Percentiles rank a stretch among this genome's conserved stretches.
phyloP scores from a whole-genome alignment of 2,113 vertebrate species.

The Aldabrachelys gigantea region DNA sequence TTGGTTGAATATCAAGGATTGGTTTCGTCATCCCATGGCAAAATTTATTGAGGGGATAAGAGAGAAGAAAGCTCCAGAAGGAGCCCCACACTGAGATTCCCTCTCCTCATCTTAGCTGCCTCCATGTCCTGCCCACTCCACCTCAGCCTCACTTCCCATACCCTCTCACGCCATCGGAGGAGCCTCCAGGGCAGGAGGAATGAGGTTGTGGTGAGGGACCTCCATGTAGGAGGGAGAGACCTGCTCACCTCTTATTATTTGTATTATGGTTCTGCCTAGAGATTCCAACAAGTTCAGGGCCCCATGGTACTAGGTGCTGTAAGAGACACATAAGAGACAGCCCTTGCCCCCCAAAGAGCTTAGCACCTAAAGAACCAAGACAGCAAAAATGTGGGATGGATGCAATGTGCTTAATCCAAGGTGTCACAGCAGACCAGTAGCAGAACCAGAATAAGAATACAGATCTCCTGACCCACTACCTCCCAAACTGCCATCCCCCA shows the following conservation, averaged over 20 bases:
- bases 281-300: neutral
- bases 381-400: neutral
- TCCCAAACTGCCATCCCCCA: neutral
- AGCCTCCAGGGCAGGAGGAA: neutral
- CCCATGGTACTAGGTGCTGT: neutral
- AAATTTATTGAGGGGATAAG: neutral
- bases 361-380: neutral
- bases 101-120: no score
- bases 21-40: neutral
- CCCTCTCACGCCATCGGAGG: neutral
- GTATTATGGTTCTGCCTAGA: neutral
- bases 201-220: neutral
- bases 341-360: neutral
- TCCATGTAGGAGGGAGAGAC: fast-evolving
- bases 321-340: neutral
- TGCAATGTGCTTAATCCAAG: neutral
- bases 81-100: no score
- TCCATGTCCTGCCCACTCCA: neutral
- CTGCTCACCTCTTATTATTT: neutral
- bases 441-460: neutral
- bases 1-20: neutral
- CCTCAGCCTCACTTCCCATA: neutral
- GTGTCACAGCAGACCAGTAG: neutral
- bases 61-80: neutral
- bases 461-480: neutral